Conservation (phyloP, 2,888 invertebrate species). For the Tinea semifulvella region DNA sequence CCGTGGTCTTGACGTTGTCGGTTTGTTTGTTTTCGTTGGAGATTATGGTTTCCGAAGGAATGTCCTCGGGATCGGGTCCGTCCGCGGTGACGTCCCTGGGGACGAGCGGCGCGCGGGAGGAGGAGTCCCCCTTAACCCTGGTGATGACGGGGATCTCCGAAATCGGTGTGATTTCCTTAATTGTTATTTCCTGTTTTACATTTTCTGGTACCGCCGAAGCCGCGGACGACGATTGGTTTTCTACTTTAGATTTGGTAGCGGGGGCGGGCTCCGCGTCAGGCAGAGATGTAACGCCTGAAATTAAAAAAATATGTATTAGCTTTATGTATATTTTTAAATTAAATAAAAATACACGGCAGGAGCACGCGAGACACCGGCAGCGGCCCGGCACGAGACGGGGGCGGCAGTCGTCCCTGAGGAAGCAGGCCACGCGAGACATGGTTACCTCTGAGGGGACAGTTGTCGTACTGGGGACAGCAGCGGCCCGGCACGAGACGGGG, state of each 20-base stretch:
- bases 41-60: too few relatives aligned
- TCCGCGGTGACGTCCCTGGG: conserved; percentile 33
- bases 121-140: conserved; percentile 53
- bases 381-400: conserved; percentile 76
- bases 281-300: conserved; percentile 47
- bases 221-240: conserved; percentile 26
- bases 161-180: conserved; percentile 69
- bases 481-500: conserved; percentile 76
- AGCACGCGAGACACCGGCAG: too few relatives aligned
- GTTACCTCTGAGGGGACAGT: conserved; percentile 79
- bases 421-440: conserved; percentile 80
- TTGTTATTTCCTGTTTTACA: conserved; percentile 54
- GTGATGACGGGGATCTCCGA: conserved; percentile 54
- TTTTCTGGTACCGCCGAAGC: conserved; percentile 28
- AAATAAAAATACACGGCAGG: too few relatives aligned
- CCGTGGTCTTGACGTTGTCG: not conserved
- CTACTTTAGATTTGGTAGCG: conserved; percentile 25
- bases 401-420: conserved; percentile 77
- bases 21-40: conserved; percentile 16
- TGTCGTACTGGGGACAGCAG: conserved; percentile 84
- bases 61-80: not conserved
- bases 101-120: conserved; percentile 51
- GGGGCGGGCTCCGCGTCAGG: conserved; percentile 33
- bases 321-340: too few relatives aligned
- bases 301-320: too few relatives aligned